A percentile compares a stretch with the other conserved stretches of the same genome.
Evolutionary conservation across 2,797 vertebrate genomes (phyloP).

Genomic region (Mycteria americana): DNA sequence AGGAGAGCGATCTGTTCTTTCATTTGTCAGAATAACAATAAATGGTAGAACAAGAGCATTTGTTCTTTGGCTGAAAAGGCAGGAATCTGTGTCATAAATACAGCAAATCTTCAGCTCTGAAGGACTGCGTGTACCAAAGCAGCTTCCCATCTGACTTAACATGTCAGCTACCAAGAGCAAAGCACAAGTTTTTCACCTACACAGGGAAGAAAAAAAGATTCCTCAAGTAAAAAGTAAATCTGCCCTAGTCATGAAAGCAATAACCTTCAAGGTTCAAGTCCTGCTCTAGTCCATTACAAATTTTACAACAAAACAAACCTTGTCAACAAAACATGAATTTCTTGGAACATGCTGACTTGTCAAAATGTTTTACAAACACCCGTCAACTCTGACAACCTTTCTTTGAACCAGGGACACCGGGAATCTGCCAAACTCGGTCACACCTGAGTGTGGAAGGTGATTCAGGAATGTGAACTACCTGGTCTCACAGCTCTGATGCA

Average conservation of each 20-base stretch:
- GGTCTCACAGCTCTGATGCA: not conserved
- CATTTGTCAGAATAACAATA: not conserved
- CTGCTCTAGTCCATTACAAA: not conserved
- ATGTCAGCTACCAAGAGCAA: not conserved
- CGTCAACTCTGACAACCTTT: not conserved
- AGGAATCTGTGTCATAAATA: not conserved
- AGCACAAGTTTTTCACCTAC: not conserved
- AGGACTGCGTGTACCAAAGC: not conserved
- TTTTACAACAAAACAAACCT: not conserved
- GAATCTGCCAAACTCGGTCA: not conserved
- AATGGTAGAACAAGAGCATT: not conserved
- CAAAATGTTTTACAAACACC: not conserved
- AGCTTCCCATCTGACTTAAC: not conserved
- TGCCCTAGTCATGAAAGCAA: not conserved
- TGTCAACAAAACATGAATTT: not conserved
- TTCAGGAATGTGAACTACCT: not conserved
- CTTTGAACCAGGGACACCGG: not conserved
- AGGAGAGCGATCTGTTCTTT: not conserved
- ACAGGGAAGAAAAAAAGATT: not conserved
- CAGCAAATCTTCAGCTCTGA: not conserved
- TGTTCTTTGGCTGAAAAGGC: not conserved
- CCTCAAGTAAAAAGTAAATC: not conserved
- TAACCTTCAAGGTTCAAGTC: not conserved
- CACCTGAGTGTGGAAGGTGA: not conserved
- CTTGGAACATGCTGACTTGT: not conserved